Conservation (phyloP, 2,888 invertebrate species). For the Agonum fuliginosum region DNA sequence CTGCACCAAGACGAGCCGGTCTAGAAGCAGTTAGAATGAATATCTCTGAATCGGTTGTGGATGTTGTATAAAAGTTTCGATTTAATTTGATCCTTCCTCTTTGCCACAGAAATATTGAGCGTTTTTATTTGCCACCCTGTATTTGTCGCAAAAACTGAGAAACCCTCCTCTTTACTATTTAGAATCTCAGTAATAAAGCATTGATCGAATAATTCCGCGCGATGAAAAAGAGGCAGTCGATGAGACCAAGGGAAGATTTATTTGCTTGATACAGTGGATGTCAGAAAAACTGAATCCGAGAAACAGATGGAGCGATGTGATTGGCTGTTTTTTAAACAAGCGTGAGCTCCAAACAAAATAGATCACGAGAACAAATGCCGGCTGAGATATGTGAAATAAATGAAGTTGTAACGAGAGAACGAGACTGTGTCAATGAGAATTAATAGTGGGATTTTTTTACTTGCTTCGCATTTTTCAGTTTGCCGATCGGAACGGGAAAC, state of each 20-base stretch:
- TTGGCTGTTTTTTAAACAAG: conserved; percentile 41
- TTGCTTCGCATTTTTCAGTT: conserved; percentile 1
- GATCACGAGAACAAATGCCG: conserved; percentile 28
- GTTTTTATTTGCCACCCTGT: neutral
- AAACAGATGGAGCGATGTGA: conserved; percentile 36
- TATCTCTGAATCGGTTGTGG: neutral
- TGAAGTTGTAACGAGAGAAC: conserved; percentile 30
- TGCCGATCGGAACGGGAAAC: neutral
- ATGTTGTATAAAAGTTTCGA: too few relatives aligned
- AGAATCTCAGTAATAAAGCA: conserved; percentile 19
- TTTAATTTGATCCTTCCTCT: too few relatives aligned
- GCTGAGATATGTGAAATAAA: conserved; percentile 39
- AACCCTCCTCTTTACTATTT: too few relatives aligned
- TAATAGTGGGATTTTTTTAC: conserved; percentile 8
- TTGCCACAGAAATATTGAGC: neutral
- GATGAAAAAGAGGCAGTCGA: conserved; percentile 5
- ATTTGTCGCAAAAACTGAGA: conserved; percentile 7
- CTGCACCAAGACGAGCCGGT: too few relatives aligned
- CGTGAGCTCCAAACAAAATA: conserved; percentile 34
- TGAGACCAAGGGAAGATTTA: conserved; percentile 37
- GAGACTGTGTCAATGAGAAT: conserved; percentile 20
- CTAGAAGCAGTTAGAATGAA: too few relatives aligned
- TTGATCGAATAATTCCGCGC: neutral
- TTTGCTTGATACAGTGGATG: conserved; percentile 41
- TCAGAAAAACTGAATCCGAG: conserved; percentile 34